Base-by-base conservation (phyloP, 2,113 vertebrate genomes). In the Myxocyprinus asiaticus region DNA sequence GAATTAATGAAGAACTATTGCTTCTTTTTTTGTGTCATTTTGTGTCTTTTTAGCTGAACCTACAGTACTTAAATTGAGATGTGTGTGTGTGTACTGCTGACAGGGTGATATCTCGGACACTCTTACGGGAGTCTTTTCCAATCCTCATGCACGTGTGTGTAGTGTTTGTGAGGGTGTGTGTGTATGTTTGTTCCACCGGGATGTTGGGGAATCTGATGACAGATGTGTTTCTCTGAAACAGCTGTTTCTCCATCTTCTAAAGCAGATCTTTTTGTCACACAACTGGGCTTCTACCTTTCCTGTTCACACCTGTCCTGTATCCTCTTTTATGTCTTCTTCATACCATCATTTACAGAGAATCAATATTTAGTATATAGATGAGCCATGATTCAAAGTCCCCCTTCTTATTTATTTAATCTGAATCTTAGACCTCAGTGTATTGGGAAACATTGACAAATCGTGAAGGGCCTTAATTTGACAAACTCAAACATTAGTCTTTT, bases 311-410 rank as follows among this genome's bases (percentile, higher is more conserved):
- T 67, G 9, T 11, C 15, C 82, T 66, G 80, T 88, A 81, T 84
- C 81, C 82, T 85, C 88, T 87, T 85, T 87, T 69, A 70, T 81
- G 22, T 68, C 22, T 12, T 9, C 42, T 15, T 45, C 22, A 59
- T 67, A 44, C 61, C 56, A 33, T 77, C 47, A 48, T 9, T 48
- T 5, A n/a, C 45, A 33, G 7, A 14, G 4, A 62, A 59, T 47
- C 55, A 59, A 15, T 61, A 42, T 71, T 14, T 6, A 44, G 14
- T 58, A 14, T 5, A 6, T 58, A 33, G 56, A 15, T 44, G 42
- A 17, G 22, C 6, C 15, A 73, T 2, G 10, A 58, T 47, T 73
- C 1, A 22, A 56, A 8, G 9, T 71, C 5, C 2, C 12, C 7
- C 48, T 17, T 53, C 42, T 15, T 44, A 5, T 4, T 11, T 11